Evolutionary conservation across 2,888 invertebrate genomes (phyloP), one percentile per base, ranked within the genome.

Genomic region (Adineta ricciae): DNA sequence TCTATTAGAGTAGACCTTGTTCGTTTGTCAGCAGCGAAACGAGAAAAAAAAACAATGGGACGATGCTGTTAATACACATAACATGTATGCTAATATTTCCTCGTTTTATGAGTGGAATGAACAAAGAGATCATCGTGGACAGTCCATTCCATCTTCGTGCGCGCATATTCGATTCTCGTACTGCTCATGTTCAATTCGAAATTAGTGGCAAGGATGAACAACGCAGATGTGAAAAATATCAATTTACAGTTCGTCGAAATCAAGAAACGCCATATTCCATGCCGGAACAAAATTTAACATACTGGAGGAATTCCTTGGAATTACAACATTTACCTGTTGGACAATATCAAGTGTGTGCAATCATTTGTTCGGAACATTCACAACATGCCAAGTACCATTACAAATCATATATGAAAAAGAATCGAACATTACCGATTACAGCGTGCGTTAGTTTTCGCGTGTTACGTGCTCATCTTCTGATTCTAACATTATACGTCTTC

Each of bases 131-230:
- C 14, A 9, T 41, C 4, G n/a, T 78, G 24, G 24, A n/a, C 21
- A 41, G 11, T 14, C 78, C 78, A n/a, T 78, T 78, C 41, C n/a
- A 78, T 78, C 24, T 78, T 38, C 78, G 78, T n/a, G 78, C 78
- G 38, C 78, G 78, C 11, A n/a, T 78, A n/a, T 14, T 24, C 2
- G 41, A 78, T 78, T 41, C 41, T 21, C 41, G 41, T 7, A 41
- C 78, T 3, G 41, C 78, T 41, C 9, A 8, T n/a, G 78, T 78
- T 19, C 38, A n/a, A 41, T 78, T 78, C n/a, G 78, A 78, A 78
- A 41, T 78, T 11, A 32, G 3, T 32, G 32, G 5, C 7, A 27
- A 32, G 32, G 19, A 3, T 64, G 8, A 78, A 41, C 78, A 78
- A 41, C 41, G 78, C 9, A n/a, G 21, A 41, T 78, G 78, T 78